Evolutionary conservation across 2,797 vertebrate species (phyloP).

Genomic region (Falco columbarius): DNA sequence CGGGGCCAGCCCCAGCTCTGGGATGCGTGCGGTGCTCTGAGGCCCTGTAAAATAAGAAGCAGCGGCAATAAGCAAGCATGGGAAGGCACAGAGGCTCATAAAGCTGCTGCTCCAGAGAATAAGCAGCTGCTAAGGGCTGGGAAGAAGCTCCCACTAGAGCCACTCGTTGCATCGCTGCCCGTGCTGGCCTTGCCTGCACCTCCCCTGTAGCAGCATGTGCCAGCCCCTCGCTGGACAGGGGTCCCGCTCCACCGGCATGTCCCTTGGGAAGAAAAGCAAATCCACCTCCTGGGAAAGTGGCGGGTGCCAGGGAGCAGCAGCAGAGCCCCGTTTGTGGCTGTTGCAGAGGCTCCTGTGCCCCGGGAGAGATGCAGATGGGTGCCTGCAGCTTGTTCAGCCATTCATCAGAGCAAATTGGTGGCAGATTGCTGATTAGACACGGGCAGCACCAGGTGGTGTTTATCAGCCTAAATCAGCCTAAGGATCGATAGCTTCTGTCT

Average conservation of each 20-base stretch:
- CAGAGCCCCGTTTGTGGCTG: not conserved
- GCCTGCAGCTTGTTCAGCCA: not conserved
- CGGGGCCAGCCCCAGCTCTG: not conserved
- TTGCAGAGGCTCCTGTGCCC: not conserved
- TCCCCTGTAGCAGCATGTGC: fast-evolving
- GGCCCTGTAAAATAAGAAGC: not conserved
- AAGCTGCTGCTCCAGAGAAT: not conserved
- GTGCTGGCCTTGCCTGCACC: not conserved
- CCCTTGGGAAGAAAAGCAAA: not conserved
- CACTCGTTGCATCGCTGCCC: fast-evolving
- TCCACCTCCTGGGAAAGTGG: fast-evolving
- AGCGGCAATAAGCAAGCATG: not conserved
- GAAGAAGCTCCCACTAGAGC: not conserved
- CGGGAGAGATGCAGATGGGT: not conserved
- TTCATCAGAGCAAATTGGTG: not conserved
- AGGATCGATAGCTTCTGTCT: not conserved
- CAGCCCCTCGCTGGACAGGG: fast-evolving
- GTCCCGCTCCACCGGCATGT: fast-evolving
- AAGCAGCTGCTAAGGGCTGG: not conserved
- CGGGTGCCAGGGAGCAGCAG: not conserved
- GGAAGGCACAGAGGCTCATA: not conserved
- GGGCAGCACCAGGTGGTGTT: not conserved
- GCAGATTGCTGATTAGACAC: not conserved
- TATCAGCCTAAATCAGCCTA: not conserved
- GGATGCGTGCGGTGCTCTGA: not conserved